Base-by-base conservation (phyloP, 2,888 invertebrate species). In the Trissolcus japonicus region DNA sequence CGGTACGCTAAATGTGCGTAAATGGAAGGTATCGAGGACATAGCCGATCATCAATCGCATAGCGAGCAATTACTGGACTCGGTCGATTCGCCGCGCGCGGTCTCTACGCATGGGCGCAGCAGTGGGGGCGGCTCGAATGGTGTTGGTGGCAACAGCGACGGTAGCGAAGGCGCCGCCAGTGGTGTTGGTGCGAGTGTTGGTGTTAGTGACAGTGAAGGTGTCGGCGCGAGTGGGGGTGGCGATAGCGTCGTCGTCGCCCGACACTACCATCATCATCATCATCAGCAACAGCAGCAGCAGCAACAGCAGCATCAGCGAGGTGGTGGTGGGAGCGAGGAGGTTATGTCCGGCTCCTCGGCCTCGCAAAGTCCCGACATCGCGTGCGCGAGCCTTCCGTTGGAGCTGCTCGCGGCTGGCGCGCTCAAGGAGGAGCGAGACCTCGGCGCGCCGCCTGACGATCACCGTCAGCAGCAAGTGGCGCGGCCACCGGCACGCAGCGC, bases 121-220 rank as follows among this genome's bases (percentile, higher is more conserved):
- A 81, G 85, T 83, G 85, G 86, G 84, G 86, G 85, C 78, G 86
- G 86, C 82, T 82, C 84, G 86, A 85, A 86, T 86, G 86, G 86
- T 72, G 81, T 81, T 57, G 81, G 81, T 77, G 83, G 83, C 61
- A 67, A 71, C 76, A 66, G 69, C 66, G 79, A 79, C 79, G 80
- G 78, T 74, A 76, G 79, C 71, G 79, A 72, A 75, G 81, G 80
- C 77, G 80, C 78, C 67, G 90, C 90, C 57, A 75, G 79, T 72
- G 78, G 81, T 69, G 76, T 71, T 61, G 66, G 90, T 87, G 89
- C 73, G 59, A 67, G 90, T 87, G 89, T 89, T 89, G 85, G 89
- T 91, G 91, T 91, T 91, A 90, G 89, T 91, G 90, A 91, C 91
- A 89, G 85, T 89, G 85, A 91, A 91, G 69, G 90, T 84, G 83